These are phyloP conservation scores for Phaethon lepturus DNA, from an alignment of 2,113 vertebrate species.

Conservation along the genomic window DNA sequence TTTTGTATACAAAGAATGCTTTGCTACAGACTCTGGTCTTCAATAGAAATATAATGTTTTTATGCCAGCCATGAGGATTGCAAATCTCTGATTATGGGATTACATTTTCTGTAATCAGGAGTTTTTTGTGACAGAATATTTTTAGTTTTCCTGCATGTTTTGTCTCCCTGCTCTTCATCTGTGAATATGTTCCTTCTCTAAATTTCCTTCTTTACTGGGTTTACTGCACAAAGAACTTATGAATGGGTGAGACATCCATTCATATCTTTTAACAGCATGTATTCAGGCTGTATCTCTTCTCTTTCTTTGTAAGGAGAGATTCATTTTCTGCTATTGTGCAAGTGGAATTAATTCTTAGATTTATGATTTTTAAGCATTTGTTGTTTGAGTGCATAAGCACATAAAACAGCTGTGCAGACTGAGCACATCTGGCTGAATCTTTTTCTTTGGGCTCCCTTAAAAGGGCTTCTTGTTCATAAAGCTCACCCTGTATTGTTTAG, in stretches of 20 bases:
- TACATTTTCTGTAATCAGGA: constrained; percentile 35
- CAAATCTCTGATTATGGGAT: constrained; percentile 51
- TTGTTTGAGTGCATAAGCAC: constrained; percentile 1
- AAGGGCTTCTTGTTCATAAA: not conserved
- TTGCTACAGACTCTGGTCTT: not conserved
- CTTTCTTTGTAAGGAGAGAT: not conserved
- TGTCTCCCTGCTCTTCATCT: constrained; percentile 21
- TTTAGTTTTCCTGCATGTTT: constrained; percentile 47
- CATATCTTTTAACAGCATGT: constrained; percentile 34
- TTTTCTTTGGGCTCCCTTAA: not conserved
- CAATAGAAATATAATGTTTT: not conserved
- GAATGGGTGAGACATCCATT: constrained; percentile 59
- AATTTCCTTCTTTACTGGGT: constrained; percentile 6
- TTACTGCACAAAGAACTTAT: constrained; percentile 43
- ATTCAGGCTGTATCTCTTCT: constrained; percentile 21
- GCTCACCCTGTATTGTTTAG: not conserved
- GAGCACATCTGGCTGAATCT: constrained; percentile 1
- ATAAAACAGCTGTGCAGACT: constrained; percentile 12
- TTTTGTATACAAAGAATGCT: not conserved
- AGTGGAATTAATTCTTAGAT: constrained; percentile 53
- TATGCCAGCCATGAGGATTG: not conserved
- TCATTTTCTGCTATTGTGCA: not conserved
- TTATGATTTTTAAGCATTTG: constrained; percentile 51
- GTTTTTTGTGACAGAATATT: constrained; percentile 7
- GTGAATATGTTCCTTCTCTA: constrained; percentile 1